phyloP scores from a whole-genome alignment of 2,888 invertebrate species.

The Anthrax anthrax region DNA sequence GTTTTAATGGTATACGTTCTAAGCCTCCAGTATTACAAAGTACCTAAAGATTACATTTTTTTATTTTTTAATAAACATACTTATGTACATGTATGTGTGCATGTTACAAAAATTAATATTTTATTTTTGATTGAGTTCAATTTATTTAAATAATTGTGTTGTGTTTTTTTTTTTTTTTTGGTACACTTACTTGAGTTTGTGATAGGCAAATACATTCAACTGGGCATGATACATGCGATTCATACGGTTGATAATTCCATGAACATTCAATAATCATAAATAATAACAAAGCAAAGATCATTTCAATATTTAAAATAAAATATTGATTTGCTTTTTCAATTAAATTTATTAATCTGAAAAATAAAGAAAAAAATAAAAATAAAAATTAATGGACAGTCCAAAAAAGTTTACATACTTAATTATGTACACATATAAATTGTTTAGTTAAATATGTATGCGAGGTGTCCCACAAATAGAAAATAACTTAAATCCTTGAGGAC shows the following conservation, averaged over 20 bases:
- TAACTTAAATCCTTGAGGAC: no score
- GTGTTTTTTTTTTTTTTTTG: background rate
- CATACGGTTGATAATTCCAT: conserved; percentile 33
- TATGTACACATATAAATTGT: no score
- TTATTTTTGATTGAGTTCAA: no score
- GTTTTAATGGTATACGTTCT: conserved; percentile 60
- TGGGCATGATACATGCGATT: conserved; percentile 51
- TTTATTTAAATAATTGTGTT: no score
- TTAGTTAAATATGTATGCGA: no score
- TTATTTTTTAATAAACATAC: conserved; percentile 13
- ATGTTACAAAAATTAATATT: no score
- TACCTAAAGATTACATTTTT: conserved; percentile 42
- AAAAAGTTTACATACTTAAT: no score
- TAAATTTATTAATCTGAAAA: no score
- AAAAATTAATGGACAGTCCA: no score
- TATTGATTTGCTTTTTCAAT: no score
- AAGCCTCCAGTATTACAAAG: conserved; percentile 76
- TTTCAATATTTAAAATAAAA: conserved; percentile 34
- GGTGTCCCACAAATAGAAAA: no score
- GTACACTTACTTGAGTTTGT: conserved; percentile 58
- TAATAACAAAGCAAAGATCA: conserved; percentile 33
- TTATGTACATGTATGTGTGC: background rate
- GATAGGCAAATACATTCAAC: conserved; percentile 75
- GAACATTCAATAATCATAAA: conserved; percentile 35
- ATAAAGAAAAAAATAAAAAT: no score